A percentile compares a stretch with the other conserved stretches of the same genome.
These are phyloP conservation scores for Myrmecophaga tridactyla DNA, from an alignment of 2,113 vertebrate genomes.

Conservation along the genomic window DNA sequence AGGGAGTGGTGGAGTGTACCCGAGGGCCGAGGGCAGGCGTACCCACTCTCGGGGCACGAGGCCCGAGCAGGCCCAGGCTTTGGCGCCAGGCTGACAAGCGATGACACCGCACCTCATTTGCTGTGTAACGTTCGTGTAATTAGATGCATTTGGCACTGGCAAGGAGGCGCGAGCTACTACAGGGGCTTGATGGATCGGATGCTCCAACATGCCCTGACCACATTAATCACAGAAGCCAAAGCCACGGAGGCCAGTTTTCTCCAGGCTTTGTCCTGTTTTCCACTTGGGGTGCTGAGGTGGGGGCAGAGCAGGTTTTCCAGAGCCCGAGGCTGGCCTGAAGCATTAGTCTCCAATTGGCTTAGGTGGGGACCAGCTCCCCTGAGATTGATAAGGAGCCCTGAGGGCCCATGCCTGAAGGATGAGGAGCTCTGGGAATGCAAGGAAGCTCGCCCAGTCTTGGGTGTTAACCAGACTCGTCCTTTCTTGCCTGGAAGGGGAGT, in stretches of 20 bases:
- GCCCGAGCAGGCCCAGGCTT: slow-evolving; percentile 78
- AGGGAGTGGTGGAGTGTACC: background rate
- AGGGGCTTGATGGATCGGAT: slow-evolving; percentile 88
- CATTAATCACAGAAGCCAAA: slow-evolving; percentile 88
- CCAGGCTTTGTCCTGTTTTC: slow-evolving; percentile 43
- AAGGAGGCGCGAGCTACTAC: slow-evolving; percentile 81
- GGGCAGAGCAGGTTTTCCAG: background rate
- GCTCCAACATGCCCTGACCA: slow-evolving; percentile 83
- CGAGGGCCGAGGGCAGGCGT: too few species aligned
- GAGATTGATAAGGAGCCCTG: background rate
- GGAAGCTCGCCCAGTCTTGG: background rate
- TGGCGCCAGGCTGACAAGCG: slow-evolving; percentile 82
- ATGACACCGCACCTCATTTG: slow-evolving; percentile 87
- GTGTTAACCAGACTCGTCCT: background rate
- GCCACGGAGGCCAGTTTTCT: slow-evolving; percentile 79
- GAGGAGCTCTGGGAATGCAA: background rate
- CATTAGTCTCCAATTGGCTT: background rate
- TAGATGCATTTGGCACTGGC: slow-evolving; percentile 84
- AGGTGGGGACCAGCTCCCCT: background rate
- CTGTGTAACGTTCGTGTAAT: slow-evolving; percentile 85
- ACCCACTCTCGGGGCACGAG: background rate
- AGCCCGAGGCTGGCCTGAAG: background rate
- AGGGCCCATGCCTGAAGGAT: background rate
- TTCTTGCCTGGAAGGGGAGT: background rate
- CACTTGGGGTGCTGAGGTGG: background rate